Evolutionary conservation across 2,888 invertebrate genomes (phyloP), one percentile per base, ranked within the genome.

Genomic region (Dromius quadrimaculatus): DNA sequence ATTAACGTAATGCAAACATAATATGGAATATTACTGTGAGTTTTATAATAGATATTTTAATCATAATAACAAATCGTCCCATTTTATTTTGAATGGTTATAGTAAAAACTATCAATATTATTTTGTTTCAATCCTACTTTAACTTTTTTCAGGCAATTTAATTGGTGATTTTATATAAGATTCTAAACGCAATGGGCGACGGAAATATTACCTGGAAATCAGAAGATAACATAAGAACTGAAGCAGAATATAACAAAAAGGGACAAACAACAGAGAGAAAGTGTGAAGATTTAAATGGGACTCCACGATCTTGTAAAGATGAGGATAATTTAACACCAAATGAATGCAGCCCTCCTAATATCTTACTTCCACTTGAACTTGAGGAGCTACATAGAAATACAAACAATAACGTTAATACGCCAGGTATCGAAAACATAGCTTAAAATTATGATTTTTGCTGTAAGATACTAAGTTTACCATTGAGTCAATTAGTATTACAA

Each of bases 1-100:
- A 54, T 54, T 54, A 32, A 32, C 28, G 50, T 54, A 11, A 28
- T 54, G 23, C 28, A 28, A 28, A 54, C 28, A 54, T 9, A 54
- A 20, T 45, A 45, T 20, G 45, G 45, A 19, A 54, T 54, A 54
- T 54, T 23, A 54, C 28, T 54, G 50, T 54, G 28, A 23, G 5
- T 54, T 54, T 54, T 9, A 54, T 54, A 54, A n/a, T n/a, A n/a
- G n/a, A n/a, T n/a, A n/a, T n/a, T n/a, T n/a, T n/a, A n/a, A n/a
- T n/a, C n/a, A n/a, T n/a, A n/a, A n/a, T n/a, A n/a, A n/a, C n/a
- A n/a, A n/a, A n/a, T n/a, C n/a, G n/a, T n/a, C n/a, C n/a, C n/a
- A n/a, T n/a, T n/a, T n/a, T n/a, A n/a, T n/a, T n/a, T n/a, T n/a
- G n/a, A n/a, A n/a, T n/a, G n/a, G n/a, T n/a, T n/a, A n/a, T n/a